Evolutionary conservation across 2,888 invertebrate genomes (phyloP).

Genomic region (Stratiomys singularior): DNA sequence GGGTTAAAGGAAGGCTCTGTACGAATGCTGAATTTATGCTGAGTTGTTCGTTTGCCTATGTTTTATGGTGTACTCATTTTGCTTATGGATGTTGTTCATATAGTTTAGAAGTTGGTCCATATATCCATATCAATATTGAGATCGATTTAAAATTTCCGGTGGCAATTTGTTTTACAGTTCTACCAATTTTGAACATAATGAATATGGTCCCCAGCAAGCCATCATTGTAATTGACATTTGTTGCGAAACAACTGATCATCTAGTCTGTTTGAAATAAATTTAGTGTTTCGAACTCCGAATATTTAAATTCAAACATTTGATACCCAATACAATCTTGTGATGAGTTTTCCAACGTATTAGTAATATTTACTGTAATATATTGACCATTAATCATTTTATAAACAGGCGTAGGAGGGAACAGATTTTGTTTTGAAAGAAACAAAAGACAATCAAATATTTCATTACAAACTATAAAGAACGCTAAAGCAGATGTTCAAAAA

Average conservation of each 20-base stretch:
- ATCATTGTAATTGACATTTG: too few relatives aligned
- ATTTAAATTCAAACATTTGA: constrained; percentile 25
- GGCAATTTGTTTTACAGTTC: too few relatives aligned
- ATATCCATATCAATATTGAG: too few relatives aligned
- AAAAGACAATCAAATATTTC: not conserved
- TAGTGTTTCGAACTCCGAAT: not conserved
- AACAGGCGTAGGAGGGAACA: not conserved
- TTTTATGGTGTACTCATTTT: too few relatives aligned
- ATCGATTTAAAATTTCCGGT: too few relatives aligned
- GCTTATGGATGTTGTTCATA: too few relatives aligned
- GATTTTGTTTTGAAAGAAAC: not conserved
- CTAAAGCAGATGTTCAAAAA: constrained; percentile 42
- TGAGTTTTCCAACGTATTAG: not conserved
- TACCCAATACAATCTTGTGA: constrained; percentile 26
- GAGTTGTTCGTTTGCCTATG: too few relatives aligned
- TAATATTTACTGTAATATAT: constrained; percentile 32
- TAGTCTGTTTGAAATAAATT: constrained; percentile 16
- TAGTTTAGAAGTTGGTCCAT: too few relatives aligned
- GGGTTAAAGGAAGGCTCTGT: too few relatives aligned
- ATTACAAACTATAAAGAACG: not conserved
- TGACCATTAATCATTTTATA: not conserved
- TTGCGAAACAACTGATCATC: constrained; percentile 28
- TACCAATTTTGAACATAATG: too few relatives aligned
- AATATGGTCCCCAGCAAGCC: too few relatives aligned
- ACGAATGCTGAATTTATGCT: too few relatives aligned